Conservation (phyloP, 2,797 vertebrate species). For the Crocidura indochinensis region DNA sequence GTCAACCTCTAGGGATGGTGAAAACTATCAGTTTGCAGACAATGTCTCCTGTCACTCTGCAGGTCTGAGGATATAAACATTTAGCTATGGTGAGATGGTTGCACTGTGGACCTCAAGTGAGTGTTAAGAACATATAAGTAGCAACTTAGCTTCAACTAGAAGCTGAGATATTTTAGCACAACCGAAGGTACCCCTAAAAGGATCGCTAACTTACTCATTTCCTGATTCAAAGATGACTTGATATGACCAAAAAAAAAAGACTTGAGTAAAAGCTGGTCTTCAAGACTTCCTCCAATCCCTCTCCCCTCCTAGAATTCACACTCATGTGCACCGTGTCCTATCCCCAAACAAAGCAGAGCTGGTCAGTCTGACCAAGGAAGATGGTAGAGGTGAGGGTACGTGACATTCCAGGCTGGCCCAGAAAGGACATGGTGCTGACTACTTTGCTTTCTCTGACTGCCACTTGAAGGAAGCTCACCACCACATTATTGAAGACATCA, state of each 20-base stretch:
- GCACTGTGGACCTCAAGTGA: background rate
- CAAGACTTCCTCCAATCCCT: background rate
- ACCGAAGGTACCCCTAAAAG: background rate
- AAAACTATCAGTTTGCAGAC: conserved; percentile 25
- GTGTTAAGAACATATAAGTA: conserved; percentile 15
- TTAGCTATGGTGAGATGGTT: background rate
- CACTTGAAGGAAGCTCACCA: too few relatives aligned
- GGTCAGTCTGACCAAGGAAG: too few relatives aligned
- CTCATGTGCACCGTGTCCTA: background rate
- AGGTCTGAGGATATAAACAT: conserved; percentile 2
- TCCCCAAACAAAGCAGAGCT: background rate
- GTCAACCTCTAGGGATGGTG: background rate
- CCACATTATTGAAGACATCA: too few relatives aligned
- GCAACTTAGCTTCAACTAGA: background rate
- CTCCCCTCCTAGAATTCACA: background rate
- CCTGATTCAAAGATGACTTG: background rate
- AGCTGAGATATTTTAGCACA: background rate
- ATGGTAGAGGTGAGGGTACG: too few relatives aligned
- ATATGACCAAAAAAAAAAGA: background rate
- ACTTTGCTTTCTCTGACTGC: too few relatives aligned
- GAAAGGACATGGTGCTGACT: too few relatives aligned
- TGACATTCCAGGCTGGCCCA: too few relatives aligned
- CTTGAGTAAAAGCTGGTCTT: background rate
- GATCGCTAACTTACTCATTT: background rate
- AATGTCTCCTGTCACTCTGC: background rate